Evolutionary conservation across 2,797 vertebrate species (phyloP), one percentile per base, ranked within the genome.

Genomic region (Peromyscus eremicus): DNA sequence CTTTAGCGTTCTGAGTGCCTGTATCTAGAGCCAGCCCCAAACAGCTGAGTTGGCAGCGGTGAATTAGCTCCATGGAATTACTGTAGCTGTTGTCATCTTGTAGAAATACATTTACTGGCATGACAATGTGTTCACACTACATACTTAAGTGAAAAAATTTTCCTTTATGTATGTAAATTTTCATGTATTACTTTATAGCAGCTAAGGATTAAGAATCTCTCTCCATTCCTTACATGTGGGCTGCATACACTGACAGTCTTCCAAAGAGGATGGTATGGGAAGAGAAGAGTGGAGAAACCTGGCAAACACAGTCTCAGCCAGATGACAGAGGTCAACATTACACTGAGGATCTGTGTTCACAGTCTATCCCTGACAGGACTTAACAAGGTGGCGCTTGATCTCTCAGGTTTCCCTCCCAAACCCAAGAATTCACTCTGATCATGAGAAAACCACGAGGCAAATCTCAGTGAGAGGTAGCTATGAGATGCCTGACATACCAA

Each of bases 111-210:
- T 46, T 68, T 80, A 68, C 27, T 81, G 88, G 66, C 87, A 92
- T 55, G 29, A 93, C 95, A 96, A 94, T 89, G 89, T 95, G 76
- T 96, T 90, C 80, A 84, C 40, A 93, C 79, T 90, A 64, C 40
- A 83, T 37, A 66, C 16, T 60, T 17, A 64, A 43, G 57, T 93
- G 43, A 83, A 68, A 52, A 90, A 46, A 14, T 66, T 60, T 68
- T 32, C 34, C 62, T 82, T 95, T 91, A 25, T 40, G 23, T 57
- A 19, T 57, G 62, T 85, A 27, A n/a, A 68, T 92, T 77, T 90
- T 87, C 13, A 57, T 79, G 62, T 16, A 68, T 94, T 77, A 88
- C 13, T 40, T 86, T n/a, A 76, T 12, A 75, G 29, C 73, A 89
- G 80, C 70, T 64, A 32, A 92, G 90, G 43, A 89, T 82, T 89